Percentiles rank a stretch among this genome's conserved stretches.
These are phyloP conservation scores for Dynastes hyllus DNA, from an alignment of 2,888 invertebrate species.

Conservation along the genomic window DNA sequence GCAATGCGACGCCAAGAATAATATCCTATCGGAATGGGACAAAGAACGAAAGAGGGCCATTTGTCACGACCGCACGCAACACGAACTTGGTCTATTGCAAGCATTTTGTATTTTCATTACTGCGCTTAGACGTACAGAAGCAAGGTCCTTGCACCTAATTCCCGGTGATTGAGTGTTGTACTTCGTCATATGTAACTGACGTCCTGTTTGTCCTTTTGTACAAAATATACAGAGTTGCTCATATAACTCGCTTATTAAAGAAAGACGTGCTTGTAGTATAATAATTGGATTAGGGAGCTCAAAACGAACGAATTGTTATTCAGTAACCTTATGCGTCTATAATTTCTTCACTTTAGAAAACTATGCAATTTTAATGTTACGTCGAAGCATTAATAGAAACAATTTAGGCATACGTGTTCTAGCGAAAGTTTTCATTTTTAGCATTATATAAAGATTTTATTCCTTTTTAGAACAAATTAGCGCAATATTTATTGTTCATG, in stretches of 20 bases:
- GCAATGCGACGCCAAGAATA: constrained; percentile 60
- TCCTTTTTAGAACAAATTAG: too few species aligned
- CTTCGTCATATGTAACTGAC: constrained; percentile 59
- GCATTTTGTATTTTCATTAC: constrained; percentile 31
- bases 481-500: neutral
- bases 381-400: too few species aligned
- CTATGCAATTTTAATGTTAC: too few species aligned
- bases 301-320: too few species aligned
- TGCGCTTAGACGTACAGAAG: constrained; percentile 57
- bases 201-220: neutral
- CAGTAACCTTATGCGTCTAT: too few species aligned
- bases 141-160: constrained; percentile 59
- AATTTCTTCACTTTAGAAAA: too few species aligned
- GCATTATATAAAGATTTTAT: neutral
- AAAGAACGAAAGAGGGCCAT: constrained; percentile 43
- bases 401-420: neutral
- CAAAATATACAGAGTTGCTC: neutral
- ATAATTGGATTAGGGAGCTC: too few species aligned
- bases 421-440: neutral
- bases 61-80: constrained; percentile 47
- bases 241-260: too few species aligned
- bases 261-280: too few species aligned
- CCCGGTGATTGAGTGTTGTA: constrained; percentile 62
- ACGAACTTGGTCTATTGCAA: constrained; percentile 50
- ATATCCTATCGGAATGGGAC: constrained; percentile 57